A percentile compares a stretch with the other conserved stretches of the same genome.
Evolutionary conservation across 1,140 invertebrate genomes (phyloP).

Genomic region (Galendromus occidentalis): DNA sequence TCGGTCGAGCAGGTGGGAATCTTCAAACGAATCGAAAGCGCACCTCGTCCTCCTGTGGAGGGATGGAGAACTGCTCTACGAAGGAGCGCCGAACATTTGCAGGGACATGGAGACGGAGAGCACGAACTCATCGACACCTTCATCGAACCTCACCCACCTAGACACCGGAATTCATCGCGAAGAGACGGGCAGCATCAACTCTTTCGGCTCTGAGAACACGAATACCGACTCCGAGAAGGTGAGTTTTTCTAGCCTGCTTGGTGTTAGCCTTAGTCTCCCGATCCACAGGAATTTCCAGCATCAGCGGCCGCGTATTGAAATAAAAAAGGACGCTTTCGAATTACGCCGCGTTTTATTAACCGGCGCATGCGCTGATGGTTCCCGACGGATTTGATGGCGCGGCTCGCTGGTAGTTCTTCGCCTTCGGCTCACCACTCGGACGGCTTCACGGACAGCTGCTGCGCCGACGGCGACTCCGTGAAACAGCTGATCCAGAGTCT

Average conservation of each 20-base stretch:
- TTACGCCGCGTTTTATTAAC: no score
- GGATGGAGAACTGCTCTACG: no score
- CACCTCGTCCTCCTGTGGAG: no score
- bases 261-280: not conserved
- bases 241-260: not conserved
- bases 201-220: conserved; percentile 81
- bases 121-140: conserved; percentile 10
- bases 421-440: no score
- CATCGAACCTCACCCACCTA: not conserved
- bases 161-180: conserved; percentile 38
- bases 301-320: no score
- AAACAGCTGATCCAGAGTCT: no score
- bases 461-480: no score
- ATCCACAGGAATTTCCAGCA: not conserved
- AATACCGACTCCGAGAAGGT: conserved; percentile 66
- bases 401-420: no score
- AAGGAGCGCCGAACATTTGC: not conserved
- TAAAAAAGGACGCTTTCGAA: no score
- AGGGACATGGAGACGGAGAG: not conserved
- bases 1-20: conserved; percentile 46
- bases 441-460: no score
- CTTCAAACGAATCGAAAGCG: not conserved
- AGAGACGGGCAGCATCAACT: conserved; percentile 68
- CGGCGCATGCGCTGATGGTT: no score
- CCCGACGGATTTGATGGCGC: no score